Evolutionary conservation across 2,888 invertebrate species (phyloP), one percentile per base, ranked within the genome.

Genomic region (Macrophya annulata): DNA sequence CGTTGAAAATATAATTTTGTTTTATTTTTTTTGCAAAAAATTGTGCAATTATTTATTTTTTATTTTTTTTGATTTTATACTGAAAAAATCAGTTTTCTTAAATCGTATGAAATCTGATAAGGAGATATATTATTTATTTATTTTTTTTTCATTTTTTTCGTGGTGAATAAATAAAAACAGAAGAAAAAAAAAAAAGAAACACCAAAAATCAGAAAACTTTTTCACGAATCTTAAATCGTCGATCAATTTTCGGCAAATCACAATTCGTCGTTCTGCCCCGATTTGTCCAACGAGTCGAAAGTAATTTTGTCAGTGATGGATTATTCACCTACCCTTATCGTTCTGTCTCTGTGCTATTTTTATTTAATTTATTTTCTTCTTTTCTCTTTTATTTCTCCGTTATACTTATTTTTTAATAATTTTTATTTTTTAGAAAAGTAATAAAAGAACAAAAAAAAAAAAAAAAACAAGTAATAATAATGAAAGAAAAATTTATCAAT

Each of bases 251-350:
- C 25, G 15, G 51, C 48, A 17, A 76, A 76, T 51, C 17, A 31
- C 76, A 76, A 76, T 51, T 51, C 77, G 77, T 77, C 77, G 55
- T 55, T 31, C n/a, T 55, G 15, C 45, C 45, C 31, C 77, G 77
- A 77, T 77, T 77, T 77, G 55, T 77, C 25, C 55, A 77, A 77
- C 77, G 77, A 51, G 43, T 48, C 76, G 76, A 48, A 45, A 76
- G 43, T 45, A 45, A 76, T 76, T 51, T 76, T 76, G 21, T 76
- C 76, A 76, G 76, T 76, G 76, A 76, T 43, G 25, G 76, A 76
- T 76, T 76, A 43, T 25, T 25, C 76, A n/a, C 12, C 45, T 3
- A 76, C 25, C 43, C 43, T 45, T 48, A 48, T 76, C 21, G 45
- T 12, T 25, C 45, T 25, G 43, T 48, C 31, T 21, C 15, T 51